Evolutionary conservation across 35 echinoderm and acorn worm species (phyloP).

Genomic region (Stichopus chloronotus): DNA sequence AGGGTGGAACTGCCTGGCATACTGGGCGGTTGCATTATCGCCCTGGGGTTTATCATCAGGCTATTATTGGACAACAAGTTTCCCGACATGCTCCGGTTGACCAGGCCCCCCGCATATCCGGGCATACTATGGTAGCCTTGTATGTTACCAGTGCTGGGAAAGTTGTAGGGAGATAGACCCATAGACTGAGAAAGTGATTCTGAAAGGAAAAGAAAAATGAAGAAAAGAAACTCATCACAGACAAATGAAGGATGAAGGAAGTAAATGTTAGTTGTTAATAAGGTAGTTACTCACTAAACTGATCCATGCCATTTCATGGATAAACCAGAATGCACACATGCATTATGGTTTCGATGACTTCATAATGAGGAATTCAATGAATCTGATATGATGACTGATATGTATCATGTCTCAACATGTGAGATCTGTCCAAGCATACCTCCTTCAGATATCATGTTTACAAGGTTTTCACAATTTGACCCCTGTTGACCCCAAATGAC

Average conservation of each 20-base stretch:
- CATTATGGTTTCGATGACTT: no score
- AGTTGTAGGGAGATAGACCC: slow-evolving; percentile 23
- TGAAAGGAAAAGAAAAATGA: slow-evolving; percentile 1
- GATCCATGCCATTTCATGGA: no score
- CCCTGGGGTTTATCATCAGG: slow-evolving; percentile 14
- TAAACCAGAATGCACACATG: no score
- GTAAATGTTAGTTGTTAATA: background rate
- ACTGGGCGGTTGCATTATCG: slow-evolving; percentile 32
- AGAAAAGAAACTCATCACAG: background rate
- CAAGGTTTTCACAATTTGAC: no score
- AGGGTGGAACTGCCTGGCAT: slow-evolving; percentile 49
- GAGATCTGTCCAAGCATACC: no score
- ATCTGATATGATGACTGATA: no score
- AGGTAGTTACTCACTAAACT: no score
- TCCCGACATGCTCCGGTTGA: slow-evolving; percentile 39
- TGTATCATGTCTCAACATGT: no score
- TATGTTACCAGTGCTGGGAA: slow-evolving; percentile 30
- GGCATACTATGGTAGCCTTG: slow-evolving; percentile 54
- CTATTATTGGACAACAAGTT: slow-evolving; percentile 18
- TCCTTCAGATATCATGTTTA: no score
- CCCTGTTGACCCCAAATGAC: no score
- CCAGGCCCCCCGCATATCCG: slow-evolving; percentile 40
- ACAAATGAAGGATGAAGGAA: no score
- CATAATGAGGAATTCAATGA: no score
- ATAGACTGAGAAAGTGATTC: slow-evolving; percentile 1